Evolutionary conservation across 2,888 invertebrate genomes (phyloP).

Genomic region (Tiliacea aurago): DNA sequence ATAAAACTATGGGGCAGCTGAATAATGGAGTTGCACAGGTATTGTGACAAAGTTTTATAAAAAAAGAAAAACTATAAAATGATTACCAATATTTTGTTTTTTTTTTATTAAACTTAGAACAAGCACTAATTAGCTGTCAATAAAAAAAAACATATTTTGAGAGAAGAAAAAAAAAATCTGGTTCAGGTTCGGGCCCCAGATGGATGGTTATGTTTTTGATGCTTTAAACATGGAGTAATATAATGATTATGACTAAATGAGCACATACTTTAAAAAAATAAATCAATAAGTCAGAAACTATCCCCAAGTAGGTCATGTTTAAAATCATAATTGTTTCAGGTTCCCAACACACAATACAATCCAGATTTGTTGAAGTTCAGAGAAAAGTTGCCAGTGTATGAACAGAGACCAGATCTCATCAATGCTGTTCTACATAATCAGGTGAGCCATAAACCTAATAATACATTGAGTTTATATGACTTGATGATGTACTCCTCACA

Average conservation of each 20-base stretch:
- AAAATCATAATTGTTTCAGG: slow-evolving; percentile 65
- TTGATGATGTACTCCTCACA: not conserved
- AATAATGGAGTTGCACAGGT: slow-evolving; percentile 93
- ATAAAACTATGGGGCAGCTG: slow-evolving; percentile 92
- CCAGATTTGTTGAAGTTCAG: slow-evolving; percentile 91
- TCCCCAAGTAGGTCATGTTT: not conserved
- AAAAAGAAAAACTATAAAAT: not conserved
- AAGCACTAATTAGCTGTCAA: no score
- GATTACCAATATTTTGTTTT: not conserved
- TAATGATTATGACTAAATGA: no score
- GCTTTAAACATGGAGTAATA: no score
- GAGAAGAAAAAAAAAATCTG: no score
- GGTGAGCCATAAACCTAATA: slow-evolving; percentile 76
- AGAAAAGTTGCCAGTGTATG: slow-evolving; percentile 93
- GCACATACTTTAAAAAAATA: not conserved
- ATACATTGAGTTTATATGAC: not conserved
- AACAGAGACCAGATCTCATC: slow-evolving; percentile 92
- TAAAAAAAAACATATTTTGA: no score
- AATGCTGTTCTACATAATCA: slow-evolving; percentile 92
- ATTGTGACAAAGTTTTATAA: slow-evolving; percentile 2
- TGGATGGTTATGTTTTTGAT: no score
- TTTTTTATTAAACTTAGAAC: not conserved
- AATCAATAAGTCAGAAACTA: not conserved
- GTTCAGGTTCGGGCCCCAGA: no score
- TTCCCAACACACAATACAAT: slow-evolving; percentile 88